Evolutionary conservation across 1,140 invertebrate genomes (phyloP).

Genomic region (Drosophila orena): DNA sequence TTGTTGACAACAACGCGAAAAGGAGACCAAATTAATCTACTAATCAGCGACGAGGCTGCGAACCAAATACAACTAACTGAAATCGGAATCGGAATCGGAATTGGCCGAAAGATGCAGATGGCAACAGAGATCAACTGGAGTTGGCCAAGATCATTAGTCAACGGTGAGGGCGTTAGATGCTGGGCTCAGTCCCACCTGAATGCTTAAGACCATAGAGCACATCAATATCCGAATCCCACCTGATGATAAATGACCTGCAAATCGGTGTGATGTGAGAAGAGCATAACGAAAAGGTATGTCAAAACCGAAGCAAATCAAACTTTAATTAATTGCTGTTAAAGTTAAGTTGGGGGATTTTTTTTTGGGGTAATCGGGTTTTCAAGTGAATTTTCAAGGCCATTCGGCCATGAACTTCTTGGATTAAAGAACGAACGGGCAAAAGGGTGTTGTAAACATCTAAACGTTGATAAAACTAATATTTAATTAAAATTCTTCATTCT

Average conservation of each 20-base stretch:
- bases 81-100: slow-evolving; percentile 13
- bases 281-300: slow-evolving; percentile 39
- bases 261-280: slow-evolving; percentile 26
- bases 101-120: slow-evolving; percentile 39
- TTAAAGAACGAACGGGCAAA: not conserved
- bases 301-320: slow-evolving; percentile 10
- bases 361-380: slow-evolving; percentile 16
- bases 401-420: slow-evolving; percentile 2
- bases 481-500: too few relatives aligned
- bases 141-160: slow-evolving; percentile 65
- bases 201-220: not conserved
- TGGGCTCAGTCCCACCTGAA: slow-evolving; percentile 11
- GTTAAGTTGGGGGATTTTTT: slow-evolving; percentile 6
- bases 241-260: slow-evolving; percentile 34
- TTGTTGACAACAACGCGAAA: slow-evolving; percentile 68
- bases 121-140: slow-evolving; percentile 10
- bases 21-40: slow-evolving; percentile 60
- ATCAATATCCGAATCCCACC: not conserved
- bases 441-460: not conserved
- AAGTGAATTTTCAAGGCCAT: slow-evolving; percentile 7
- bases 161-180: slow-evolving; percentile 59
- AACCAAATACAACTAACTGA: slow-evolving; percentile 27
- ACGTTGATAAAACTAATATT: not conserved
- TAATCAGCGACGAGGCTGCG: slow-evolving; percentile 74
- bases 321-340: slow-evolving; percentile 26